Percentiles rank a stretch among this genome's conserved stretches.
Conservation (phyloP, 2,797 vertebrate genomes). For the Bothrops alternatus region DNA sequence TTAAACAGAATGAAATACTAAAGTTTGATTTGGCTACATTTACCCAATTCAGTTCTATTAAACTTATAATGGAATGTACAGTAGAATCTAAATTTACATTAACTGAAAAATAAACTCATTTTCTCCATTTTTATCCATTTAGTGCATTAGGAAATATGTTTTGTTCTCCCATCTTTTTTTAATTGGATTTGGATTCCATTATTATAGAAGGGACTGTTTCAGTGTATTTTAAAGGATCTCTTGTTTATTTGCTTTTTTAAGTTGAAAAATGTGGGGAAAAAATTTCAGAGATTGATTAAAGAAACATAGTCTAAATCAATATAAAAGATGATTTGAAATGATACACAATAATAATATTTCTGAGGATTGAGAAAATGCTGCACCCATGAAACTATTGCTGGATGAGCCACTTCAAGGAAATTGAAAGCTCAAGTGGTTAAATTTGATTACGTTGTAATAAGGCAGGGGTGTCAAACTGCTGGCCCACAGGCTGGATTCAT, state of each 20-base stretch:
- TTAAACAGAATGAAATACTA: background rate
- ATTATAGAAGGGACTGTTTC: background rate
- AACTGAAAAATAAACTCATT: slow-evolving; percentile 12
- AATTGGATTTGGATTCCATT: slow-evolving; percentile 6
- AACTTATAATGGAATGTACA: background rate
- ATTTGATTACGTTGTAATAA: slow-evolving; percentile 13
- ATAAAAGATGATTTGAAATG: slow-evolving; percentile 15
- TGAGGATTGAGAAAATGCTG: slow-evolving; percentile 30
- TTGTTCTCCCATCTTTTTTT: slow-evolving; percentile 18
- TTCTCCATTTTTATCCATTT: background rate
- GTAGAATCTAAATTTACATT: background rate
- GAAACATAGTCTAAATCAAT: slow-evolving; percentile 48
- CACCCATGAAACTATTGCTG: background rate
- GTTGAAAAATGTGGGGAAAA: slow-evolving; percentile 4
- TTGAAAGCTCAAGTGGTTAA: background rate
- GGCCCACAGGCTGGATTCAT: too few species aligned
- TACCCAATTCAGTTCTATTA: slow-evolving; percentile 5
- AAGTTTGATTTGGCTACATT: slow-evolving; percentile 10
- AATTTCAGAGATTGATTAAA: slow-evolving; percentile 46
- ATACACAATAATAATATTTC: slow-evolving; percentile 23
- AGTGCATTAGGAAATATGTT: background rate
- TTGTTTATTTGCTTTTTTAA: slow-evolving; percentile 10
- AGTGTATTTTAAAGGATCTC: slow-evolving; percentile 2
- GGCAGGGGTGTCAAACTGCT: background rate
- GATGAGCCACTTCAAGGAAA: slow-evolving; percentile 39